A percentile compares a stretch with the other conserved stretches of the same genome.
Evolutionary conservation across 1,140 invertebrate genomes (phyloP).

Genomic region (Drosophila baimaii): DNA sequence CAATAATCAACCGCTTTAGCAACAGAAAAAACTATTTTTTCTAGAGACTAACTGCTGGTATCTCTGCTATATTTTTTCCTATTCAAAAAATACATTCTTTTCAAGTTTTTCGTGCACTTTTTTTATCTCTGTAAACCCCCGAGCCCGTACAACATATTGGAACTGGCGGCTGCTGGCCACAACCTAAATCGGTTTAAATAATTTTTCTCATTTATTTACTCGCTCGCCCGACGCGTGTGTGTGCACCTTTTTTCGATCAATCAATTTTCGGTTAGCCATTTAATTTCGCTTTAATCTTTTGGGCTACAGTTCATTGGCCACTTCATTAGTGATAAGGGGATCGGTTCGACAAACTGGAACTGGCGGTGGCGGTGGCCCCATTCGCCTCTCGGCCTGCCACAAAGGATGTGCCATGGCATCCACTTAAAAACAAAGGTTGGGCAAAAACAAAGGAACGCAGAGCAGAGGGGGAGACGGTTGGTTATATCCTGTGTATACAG

Average conservation of each 20-base stretch:
- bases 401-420: slow-evolving; percentile 69
- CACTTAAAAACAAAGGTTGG: slow-evolving; percentile 79
- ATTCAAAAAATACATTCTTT: slow-evolving; percentile 1
- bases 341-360: slow-evolving; percentile 30
- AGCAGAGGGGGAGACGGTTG: slow-evolving; percentile 2
- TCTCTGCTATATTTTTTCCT: not conserved
- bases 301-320: slow-evolving; percentile 79
- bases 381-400: slow-evolving; percentile 3
- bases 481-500: slow-evolving; percentile 7
- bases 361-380: slow-evolving; percentile 25
- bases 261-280: slow-evolving; percentile 71
- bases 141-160: slow-evolving; percentile 38
- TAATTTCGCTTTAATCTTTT: slow-evolving; percentile 81
- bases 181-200: slow-evolving; percentile 56
- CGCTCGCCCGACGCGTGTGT: slow-evolving; percentile 1
- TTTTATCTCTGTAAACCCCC: slow-evolving; percentile 11
- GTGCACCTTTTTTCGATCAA: slow-evolving; percentile 78
- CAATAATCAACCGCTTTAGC: not conserved
- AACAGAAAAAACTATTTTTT: not conserved
- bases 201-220: slow-evolving; percentile 48
- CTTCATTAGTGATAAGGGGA: slow-evolving; percentile 79
- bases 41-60: not conserved
- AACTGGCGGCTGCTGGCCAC: slow-evolving; percentile 9
- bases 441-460: slow-evolving; percentile 64
- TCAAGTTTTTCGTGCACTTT: not conserved